phyloP scores from a whole-genome alignment of 2,113 vertebrate species.

The Nothoprocta pentlandii region DNA sequence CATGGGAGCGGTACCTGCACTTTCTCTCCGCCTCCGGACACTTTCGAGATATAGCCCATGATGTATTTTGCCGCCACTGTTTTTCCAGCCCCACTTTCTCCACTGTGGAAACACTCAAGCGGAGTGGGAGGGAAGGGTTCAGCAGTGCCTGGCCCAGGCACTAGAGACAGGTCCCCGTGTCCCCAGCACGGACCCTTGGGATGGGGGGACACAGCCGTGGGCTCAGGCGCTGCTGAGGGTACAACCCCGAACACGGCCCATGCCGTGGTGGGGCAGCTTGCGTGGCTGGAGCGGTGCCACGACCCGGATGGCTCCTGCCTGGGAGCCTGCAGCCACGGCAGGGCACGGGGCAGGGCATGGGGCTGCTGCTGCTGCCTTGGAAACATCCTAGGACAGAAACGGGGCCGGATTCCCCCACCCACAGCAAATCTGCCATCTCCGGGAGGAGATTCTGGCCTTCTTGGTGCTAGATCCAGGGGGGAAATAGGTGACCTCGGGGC shows the following conservation, averaged over 20 bases:
- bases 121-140: not conserved
- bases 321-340: accelerated
- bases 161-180: not conserved
- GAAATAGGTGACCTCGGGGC: not conserved
- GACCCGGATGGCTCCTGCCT: not conserved
- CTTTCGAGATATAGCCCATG: slow-evolving; percentile 99
- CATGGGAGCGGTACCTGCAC: slow-evolving; percentile 86
- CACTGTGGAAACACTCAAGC: slow-evolving; percentile 72
- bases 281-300: not conserved
- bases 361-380: not conserved
- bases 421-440: not conserved
- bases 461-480: not conserved
- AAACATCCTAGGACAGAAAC: accelerated
- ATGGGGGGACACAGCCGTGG: not conserved
- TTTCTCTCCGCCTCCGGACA: slow-evolving; percentile 94
- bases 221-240: not conserved
- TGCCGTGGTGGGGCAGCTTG: not conserved
- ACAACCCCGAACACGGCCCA: not conserved
- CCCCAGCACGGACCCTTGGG: not conserved
- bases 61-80: slow-evolving; percentile 98
- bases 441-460: accelerated
- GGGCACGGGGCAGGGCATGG: accelerated
- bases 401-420: not conserved
- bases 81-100: slow-evolving; percentile 97
- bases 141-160: not conserved